Evolutionary conservation across 2,888 invertebrate genomes (phyloP).

Genomic region (Dasypogon diadema): DNA sequence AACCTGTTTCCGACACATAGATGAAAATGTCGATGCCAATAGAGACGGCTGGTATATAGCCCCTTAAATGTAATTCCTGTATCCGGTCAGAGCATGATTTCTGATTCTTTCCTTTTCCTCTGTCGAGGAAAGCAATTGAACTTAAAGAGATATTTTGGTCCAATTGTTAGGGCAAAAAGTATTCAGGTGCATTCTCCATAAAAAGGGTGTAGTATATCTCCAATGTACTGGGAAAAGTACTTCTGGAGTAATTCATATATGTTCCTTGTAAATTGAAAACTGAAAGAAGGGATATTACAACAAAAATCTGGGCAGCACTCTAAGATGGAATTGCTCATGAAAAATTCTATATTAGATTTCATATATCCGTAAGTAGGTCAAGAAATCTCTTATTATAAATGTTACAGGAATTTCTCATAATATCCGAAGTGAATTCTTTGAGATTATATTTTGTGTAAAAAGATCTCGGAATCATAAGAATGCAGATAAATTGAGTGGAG

Average conservation of each 20-base stretch:
- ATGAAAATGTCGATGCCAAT: neutral
- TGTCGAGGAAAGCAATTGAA: neutral
- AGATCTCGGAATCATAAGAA: too few relatives aligned
- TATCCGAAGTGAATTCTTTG: neutral
- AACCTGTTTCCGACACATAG: neutral
- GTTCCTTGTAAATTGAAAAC: neutral
- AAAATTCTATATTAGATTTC: neutral
- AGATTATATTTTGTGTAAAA: too few relatives aligned
- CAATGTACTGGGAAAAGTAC: neutral
- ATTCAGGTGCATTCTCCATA: neutral
- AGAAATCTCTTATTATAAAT: too few relatives aligned
- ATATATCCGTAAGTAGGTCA: neutral
- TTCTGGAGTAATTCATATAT: neutral
- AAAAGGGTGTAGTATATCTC: neutral
- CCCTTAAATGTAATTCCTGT: neutral
- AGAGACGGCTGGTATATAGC: neutral
- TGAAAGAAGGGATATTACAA: neutral
- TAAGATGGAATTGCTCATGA: conserved; percentile 1
- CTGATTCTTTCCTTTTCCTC: too few relatives aligned
- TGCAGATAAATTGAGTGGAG: too few relatives aligned
- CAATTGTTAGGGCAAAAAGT: neutral
- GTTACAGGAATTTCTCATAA: neutral
- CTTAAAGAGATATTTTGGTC: neutral
- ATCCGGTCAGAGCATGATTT: neutral
- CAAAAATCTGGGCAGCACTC: neutral